Base-by-base conservation (phyloP, 2,113 vertebrate genomes). In the Condylura cristata region DNA sequence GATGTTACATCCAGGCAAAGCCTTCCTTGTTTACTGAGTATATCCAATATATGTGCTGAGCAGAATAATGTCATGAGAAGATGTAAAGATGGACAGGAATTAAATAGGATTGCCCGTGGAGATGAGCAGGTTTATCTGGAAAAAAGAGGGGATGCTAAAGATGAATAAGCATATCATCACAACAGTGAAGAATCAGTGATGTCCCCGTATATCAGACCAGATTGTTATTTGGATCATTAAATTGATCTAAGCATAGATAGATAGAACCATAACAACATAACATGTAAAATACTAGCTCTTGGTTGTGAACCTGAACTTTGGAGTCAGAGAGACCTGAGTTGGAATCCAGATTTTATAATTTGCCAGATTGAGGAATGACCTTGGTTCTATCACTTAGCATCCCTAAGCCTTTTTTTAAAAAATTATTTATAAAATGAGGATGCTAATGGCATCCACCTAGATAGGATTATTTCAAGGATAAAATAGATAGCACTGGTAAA, bases 371-470 rank as follows among this genome's bases (percentile, higher is more conserved):
- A 51, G 16, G 48, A 51, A 89, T 24, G 26, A 61, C 72, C 58
- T 93, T 86, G 26, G 24, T 87, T 87, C 61, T 90, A 30, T 72
- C 85, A 68, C 68, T 89, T 86, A 86, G 63, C 56, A 60, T 82
- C 61, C 80, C 28, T 72, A 78, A 79, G 8, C 13, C 76, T 93
- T 81, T 24, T 2, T 87, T 95, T 89, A 46, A 91, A 48, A 28
- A 28, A 32, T 96, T 76, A 84, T 72, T 94, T 70, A 56, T 90
- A 78, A 94, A 95, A 80, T 80, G 63, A 86, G 63, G 78, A 83
- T n/a, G 44, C 11, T 71, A 94, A 86, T 72, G 51, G 6, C 88
- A 80, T 53, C 44, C 85, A 72, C 37, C 58, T 85, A 22, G 70
- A 48, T 74, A 79, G 34, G 58, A 70, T 84, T 94, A 83, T 51